A percentile compares a stretch with the other conserved stretches of the same genome.
Conservation (phyloP, 2,888 invertebrate species). For the Xanthorhoe spadicearia region DNA sequence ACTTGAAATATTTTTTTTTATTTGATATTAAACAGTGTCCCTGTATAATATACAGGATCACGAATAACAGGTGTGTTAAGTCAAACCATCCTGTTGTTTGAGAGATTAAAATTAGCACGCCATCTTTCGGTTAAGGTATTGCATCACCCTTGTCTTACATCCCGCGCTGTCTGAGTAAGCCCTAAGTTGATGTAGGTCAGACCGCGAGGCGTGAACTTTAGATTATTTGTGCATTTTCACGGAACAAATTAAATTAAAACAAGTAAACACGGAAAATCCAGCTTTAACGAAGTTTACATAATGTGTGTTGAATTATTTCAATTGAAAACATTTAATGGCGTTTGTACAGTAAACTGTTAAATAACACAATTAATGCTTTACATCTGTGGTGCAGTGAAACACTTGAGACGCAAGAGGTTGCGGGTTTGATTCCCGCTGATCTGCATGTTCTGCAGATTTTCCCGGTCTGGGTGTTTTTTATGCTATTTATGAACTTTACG, state of each 20-base stretch:
- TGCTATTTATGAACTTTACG: too few relatives aligned
- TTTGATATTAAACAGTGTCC: too few relatives aligned
- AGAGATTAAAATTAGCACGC: not conserved
- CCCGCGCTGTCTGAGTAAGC: conserved; percentile 9
- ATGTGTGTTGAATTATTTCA: conserved; percentile 7
- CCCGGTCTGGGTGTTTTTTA: too few relatives aligned
- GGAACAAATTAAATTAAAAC: conserved; percentile 40
- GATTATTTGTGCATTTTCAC: conserved; percentile 37
- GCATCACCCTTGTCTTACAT: not conserved
- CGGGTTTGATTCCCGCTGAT: too few relatives aligned
- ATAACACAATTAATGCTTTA: too few relatives aligned
- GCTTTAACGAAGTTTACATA: conserved; percentile 11
- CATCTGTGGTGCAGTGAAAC: not conserved
- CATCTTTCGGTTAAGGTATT: not conserved
- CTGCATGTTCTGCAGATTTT: too few relatives aligned
- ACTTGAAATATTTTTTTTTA: too few relatives aligned
- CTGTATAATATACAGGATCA: too few relatives aligned
- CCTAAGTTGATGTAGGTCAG: conserved; percentile 39
- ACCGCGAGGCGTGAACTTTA: conserved; percentile 28
- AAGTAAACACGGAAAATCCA: conserved; percentile 26
- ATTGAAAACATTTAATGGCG: conserved; percentile 4
- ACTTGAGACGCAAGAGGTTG: too few relatives aligned
- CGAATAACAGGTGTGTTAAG: too few relatives aligned
- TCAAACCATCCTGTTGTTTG: too few relatives aligned
- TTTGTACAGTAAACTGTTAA: not conserved